Evolutionary conservation across 2,888 invertebrate genomes (phyloP).

Genomic region (Agonopterix heracliana): DNA sequence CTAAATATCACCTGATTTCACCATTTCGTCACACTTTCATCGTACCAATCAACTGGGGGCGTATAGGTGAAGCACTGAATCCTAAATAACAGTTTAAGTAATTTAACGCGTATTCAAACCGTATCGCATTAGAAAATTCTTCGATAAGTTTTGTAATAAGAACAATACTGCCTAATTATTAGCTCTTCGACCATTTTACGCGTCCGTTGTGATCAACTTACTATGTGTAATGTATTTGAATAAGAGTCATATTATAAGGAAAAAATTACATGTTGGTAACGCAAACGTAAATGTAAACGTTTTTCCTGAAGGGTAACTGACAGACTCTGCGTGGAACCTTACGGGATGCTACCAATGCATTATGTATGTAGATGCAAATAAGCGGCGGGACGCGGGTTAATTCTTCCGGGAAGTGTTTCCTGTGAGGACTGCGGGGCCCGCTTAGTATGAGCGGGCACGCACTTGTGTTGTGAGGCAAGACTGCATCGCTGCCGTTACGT

Average conservation of each 20-base stretch:
- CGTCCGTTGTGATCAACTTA: too few relatives aligned
- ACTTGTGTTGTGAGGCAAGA: constrained; percentile 8
- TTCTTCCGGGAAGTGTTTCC: constrained; percentile 75
- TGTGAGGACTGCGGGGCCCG: constrained; percentile 29
- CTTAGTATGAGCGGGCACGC: constrained; percentile 57
- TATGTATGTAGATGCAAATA: constrained; percentile 43
- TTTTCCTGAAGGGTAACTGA: too few relatives aligned
- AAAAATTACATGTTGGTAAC: too few relatives aligned
- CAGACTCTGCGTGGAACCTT: neutral
- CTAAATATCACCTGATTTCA: constrained; percentile 38
- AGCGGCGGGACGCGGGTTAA: constrained; percentile 44
- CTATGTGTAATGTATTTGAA: too few relatives aligned
- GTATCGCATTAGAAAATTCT: neutral
- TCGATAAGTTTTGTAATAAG: too few relatives aligned
- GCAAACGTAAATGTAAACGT: too few relatives aligned
- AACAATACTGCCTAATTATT: constrained; percentile 8
- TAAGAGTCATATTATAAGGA: too few relatives aligned
- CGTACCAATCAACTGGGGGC: constrained; percentile 16
- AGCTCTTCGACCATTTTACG: neutral
- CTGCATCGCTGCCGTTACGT: constrained; percentile 1
- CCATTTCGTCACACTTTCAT: constrained; percentile 56
- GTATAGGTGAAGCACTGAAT: constrained; percentile 23
- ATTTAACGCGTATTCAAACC: constrained; percentile 16
- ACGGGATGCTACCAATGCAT: constrained; percentile 24
- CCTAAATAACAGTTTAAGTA: constrained; percentile 21